phyloP scores from a whole-genome alignment of 2,888 invertebrate genomes.

The Eueremaeus valkanovi region DNA sequence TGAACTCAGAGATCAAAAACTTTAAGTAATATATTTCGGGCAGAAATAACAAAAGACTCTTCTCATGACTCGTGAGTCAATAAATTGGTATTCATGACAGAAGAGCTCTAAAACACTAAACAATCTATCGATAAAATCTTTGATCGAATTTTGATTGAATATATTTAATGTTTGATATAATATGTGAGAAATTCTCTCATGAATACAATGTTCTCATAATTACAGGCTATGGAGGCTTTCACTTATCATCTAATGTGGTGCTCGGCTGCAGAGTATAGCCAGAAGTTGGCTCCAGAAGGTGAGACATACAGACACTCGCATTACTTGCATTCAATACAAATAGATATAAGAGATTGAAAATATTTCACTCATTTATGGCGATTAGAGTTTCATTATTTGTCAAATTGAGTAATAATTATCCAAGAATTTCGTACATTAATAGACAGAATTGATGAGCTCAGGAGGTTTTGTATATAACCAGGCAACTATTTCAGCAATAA shows the following conservation, averaged over 20 bases:
- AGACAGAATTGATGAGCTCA: no score
- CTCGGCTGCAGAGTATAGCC: conserved; percentile 81
- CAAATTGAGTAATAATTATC: no score
- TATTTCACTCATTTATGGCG: no score
- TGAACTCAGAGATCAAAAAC: background rate
- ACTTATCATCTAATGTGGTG: conserved; percentile 87
- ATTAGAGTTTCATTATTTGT: no score
- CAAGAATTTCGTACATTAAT: no score
- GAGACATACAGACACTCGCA: no score
- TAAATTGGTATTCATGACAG: background rate
- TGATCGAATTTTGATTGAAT: background rate
- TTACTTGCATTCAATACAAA: no score
- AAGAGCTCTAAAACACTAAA: background rate
- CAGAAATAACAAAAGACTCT: background rate
- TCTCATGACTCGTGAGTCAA: background rate
- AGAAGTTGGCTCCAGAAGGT: conserved; percentile 74
- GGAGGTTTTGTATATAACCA: no score
- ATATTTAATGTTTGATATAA: background rate
- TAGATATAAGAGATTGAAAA: no score
- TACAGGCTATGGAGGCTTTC: conserved; percentile 68
- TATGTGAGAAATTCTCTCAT: conserved; percentile 17
- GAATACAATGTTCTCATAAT: conserved; percentile 17
- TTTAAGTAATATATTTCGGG: background rate
- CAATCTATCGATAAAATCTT: conserved; percentile 19
- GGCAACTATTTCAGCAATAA: no score